phyloP scores from a whole-genome alignment of 2,113 vertebrate genomes.

The Ursus arctos region DNA sequence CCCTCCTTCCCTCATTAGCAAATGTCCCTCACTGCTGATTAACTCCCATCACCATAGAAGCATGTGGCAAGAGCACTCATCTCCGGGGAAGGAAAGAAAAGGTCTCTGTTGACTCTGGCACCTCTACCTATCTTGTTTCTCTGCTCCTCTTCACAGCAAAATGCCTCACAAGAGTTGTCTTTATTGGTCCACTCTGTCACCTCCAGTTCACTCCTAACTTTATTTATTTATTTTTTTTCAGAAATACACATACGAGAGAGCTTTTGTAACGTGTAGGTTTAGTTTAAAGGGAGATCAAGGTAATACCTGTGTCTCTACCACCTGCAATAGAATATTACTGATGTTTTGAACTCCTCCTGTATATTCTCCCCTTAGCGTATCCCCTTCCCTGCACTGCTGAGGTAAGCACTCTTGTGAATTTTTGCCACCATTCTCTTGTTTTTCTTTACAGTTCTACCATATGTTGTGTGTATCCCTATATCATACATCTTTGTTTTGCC shows the following conservation, averaged over 20 bases:
- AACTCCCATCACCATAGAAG: not conserved
- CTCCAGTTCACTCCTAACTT: not conserved
- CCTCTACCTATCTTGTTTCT: not conserved
- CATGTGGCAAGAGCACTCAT: not conserved
- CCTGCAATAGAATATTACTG: not conserved
- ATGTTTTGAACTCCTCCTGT: not conserved
- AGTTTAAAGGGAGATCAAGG: not conserved
- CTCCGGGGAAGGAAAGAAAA: not conserved
- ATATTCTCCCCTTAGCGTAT: not conserved
- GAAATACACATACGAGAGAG: not conserved
- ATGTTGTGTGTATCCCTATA: not conserved
- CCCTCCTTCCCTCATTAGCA: not conserved
- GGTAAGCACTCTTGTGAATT: not conserved
- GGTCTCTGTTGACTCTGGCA: not conserved
- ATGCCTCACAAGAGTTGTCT: not conserved
- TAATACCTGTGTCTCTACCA: not conserved
- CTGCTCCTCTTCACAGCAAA: not conserved
- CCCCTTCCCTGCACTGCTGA: not conserved
- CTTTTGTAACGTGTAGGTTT: not conserved
- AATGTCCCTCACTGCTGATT: not conserved
- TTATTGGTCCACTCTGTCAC: not conserved
- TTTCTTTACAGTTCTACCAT: not conserved
- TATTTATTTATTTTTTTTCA: not conserved
- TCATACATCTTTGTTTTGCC: not conserved
- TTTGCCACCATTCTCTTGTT: not conserved